phyloP scores from a whole-genome alignment of 1,140 invertebrate species.

The Cydia amplana region DNA sequence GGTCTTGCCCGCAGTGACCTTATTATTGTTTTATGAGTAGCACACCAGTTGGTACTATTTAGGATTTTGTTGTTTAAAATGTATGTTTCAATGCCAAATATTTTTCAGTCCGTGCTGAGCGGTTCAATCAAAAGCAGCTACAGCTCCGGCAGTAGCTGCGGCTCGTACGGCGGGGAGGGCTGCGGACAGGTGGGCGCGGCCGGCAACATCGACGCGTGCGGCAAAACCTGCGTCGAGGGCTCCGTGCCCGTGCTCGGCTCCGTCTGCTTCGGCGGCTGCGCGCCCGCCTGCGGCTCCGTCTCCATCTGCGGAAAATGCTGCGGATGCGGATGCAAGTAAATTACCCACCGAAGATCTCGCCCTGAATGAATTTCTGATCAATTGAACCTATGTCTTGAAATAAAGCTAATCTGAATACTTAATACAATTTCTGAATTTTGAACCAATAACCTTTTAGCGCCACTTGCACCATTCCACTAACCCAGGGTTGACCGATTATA shows the following conservation, averaged over 20 bases:
- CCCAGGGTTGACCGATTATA: no score
- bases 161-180: conserved; percentile 49
- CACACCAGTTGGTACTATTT: no score
- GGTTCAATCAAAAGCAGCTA: conserved; percentile 22
- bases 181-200: conserved; percentile 47
- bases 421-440: no score
- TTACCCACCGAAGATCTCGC: not conserved
- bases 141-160: conserved; percentile 17
- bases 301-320: conserved; percentile 50
- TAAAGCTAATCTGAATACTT: no score
- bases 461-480: no score
- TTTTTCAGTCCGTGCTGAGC: no score
- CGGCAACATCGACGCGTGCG: conserved; percentile 51
- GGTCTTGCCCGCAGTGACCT: no score
- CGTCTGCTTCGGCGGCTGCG: conserved; percentile 47
- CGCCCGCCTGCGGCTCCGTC: conserved; percentile 52
- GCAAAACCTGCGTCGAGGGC: conserved; percentile 46
- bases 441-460: no score
- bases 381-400: not conserved
- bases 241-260: conserved; percentile 52
- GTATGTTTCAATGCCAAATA: no score
- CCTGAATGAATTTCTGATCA: not conserved
- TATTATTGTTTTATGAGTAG: no score
- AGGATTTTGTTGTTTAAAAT: no score
- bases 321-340: conserved; percentile 38